phyloP scores from a whole-genome alignment of 2,113 vertebrate genomes.

The Mungos mungo region DNA sequence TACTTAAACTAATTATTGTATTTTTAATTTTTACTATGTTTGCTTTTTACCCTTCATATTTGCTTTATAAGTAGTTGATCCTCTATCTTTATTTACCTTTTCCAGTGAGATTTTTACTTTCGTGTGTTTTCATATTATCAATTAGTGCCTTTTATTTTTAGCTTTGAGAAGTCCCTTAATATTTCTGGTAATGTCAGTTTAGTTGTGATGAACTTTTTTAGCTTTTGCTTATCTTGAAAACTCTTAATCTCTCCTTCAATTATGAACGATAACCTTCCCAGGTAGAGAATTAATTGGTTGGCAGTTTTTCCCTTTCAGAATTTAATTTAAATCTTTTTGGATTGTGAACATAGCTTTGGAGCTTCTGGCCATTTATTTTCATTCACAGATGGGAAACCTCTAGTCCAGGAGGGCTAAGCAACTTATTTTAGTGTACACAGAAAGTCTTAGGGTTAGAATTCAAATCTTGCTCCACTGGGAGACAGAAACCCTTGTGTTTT shows the following conservation, averaged over 20 bases:
- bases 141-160: not conserved
- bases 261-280: not conserved
- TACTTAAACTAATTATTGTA: not conserved
- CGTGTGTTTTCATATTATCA: not conserved
- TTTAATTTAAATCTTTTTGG: not conserved
- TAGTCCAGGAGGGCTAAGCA: not conserved
- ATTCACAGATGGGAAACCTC: not conserved
- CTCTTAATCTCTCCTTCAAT: not conserved
- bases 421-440: not conserved
- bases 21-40: not conserved
- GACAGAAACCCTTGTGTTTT: not conserved
- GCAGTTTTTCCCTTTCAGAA: not conserved
- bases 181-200: not conserved
- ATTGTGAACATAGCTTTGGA: not conserved
- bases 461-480: not conserved
- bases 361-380: constrained; percentile 13
- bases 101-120: not conserved
- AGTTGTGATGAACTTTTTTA: not conserved
- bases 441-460: not conserved
- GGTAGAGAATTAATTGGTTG: not conserved
- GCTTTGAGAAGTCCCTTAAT: not conserved
- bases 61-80: not conserved
- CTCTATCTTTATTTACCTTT: not conserved
- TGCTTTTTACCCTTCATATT: not conserved
- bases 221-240: not conserved